Evolutionary conservation across 2,888 invertebrate species (phyloP).

Genomic region (Conus canariensis): DNA sequence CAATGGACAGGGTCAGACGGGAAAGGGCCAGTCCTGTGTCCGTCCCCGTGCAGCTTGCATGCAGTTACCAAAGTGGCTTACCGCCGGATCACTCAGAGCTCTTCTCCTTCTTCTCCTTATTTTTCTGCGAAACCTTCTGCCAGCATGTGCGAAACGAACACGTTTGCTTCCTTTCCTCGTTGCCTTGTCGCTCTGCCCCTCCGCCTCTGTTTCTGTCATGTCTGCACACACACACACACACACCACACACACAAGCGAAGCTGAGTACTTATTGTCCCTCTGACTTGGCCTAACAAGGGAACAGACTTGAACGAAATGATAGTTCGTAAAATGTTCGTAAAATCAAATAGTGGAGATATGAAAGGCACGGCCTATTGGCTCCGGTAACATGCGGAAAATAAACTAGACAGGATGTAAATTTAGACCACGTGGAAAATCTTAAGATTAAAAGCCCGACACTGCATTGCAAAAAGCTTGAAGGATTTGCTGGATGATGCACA

Average conservation of each 20-base stretch:
- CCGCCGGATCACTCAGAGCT: background rate
- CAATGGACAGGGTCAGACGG: too few relatives aligned
- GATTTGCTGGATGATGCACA: too few relatives aligned
- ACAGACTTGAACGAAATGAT: background rate
- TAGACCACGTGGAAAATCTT: background rate
- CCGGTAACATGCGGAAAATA: too few relatives aligned
- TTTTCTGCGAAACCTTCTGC: background rate
- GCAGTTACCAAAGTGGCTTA: background rate
- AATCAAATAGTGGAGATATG: too few relatives aligned
- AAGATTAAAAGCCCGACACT: too few relatives aligned
- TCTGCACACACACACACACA: constrained; percentile 23
- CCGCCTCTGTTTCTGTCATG: background rate
- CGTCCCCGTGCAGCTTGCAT: too few relatives aligned
- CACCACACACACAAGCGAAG: background rate
- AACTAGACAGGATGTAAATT: too few relatives aligned
- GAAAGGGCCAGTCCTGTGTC: too few relatives aligned
- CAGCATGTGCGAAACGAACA: constrained; percentile 13
- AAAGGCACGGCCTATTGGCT: too few relatives aligned
- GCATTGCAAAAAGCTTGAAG: too few relatives aligned
- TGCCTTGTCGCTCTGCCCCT: background rate
- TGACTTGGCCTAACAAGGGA: background rate
- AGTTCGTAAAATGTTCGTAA: too few relatives aligned
- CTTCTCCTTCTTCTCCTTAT: background rate
- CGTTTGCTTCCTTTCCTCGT: constrained; percentile 22
- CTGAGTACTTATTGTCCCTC: too few relatives aligned